Conservation (phyloP, 2,797 vertebrate species). For the Coregonus suidteri region DNA sequence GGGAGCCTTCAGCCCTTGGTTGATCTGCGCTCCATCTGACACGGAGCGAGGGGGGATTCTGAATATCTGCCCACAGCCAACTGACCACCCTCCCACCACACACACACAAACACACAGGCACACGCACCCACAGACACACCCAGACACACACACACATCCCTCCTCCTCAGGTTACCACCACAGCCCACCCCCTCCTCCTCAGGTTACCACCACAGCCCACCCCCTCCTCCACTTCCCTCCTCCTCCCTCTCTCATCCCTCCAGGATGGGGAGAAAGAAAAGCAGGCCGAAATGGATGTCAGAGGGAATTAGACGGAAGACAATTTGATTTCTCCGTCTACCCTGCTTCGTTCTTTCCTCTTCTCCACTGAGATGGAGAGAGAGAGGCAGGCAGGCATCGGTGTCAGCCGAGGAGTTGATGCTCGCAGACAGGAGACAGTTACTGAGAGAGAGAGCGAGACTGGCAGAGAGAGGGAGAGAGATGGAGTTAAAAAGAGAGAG, state of each 20-base stretch:
- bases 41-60: conserved; percentile 58
- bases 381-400: conserved; percentile 10
- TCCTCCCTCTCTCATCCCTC: conserved; percentile 36
- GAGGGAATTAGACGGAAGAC: conserved; percentile 70
- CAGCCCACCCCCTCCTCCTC: conserved; percentile 23
- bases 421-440: conserved; percentile 18
- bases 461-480: conserved; percentile 15
- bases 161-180: conserved; percentile 20
- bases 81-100: not conserved
- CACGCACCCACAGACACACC: not conserved
- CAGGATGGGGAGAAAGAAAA: conserved; percentile 62
- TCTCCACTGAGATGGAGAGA: not conserved
- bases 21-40: conserved; percentile 67
- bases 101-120: conserved; percentile 20
- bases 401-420: conserved; percentile 24
- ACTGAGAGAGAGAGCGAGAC: not conserved
- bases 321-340: conserved; percentile 75
- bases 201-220: conserved; percentile 39
- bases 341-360: conserved; percentile 42
- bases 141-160: not conserved
- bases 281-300: conserved; percentile 67
- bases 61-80: conserved; percentile 53
- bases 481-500: conserved; percentile 10
- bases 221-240: conserved; percentile 9
- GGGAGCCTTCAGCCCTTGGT: conserved; percentile 62